A percentile compares a stretch with the other conserved stretches of the same genome.
Evolutionary conservation across 2,888 invertebrate genomes (phyloP).

Genomic region (Diadegma fenestrale): DNA sequence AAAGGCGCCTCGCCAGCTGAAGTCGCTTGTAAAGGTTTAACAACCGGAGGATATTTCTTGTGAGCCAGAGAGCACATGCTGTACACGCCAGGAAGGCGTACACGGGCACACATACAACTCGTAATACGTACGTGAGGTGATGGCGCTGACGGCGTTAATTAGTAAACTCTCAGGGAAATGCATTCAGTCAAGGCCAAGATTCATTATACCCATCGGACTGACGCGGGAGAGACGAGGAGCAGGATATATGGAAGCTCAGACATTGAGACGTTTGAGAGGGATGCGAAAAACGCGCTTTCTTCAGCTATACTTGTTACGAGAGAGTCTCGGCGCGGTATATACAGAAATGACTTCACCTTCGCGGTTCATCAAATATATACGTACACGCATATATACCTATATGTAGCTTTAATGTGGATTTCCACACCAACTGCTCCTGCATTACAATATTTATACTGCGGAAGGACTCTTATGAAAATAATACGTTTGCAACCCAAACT

Average conservation of each 20-base stretch:
- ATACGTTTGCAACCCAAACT: constrained; percentile 65
- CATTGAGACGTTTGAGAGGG: constrained; percentile 59
- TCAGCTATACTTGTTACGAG: constrained; percentile 61
- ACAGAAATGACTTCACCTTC: constrained; percentile 60
- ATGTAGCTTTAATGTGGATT: background rate
- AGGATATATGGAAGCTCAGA: constrained; percentile 44
- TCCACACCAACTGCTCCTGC: constrained; percentile 22
- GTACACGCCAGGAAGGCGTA: constrained; percentile 15
- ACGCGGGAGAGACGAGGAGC: constrained; percentile 32
- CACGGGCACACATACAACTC: constrained; percentile 37
- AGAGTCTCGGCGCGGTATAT: constrained; percentile 21
- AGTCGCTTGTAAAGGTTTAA: constrained; percentile 51
- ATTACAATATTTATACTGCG: constrained; percentile 44
- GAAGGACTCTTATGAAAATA: constrained; percentile 46
- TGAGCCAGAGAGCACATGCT: constrained; percentile 11
- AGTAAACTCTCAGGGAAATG: constrained; percentile 68
- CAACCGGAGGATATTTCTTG: constrained; percentile 65
- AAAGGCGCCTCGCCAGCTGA: constrained; percentile 40
- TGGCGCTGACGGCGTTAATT: constrained; percentile 69
- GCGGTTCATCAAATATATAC: constrained; percentile 51
- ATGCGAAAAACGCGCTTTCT: constrained; percentile 55
- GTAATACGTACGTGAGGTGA: constrained; percentile 64
- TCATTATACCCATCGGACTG: constrained; percentile 60
- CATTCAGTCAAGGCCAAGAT: constrained; percentile 69
- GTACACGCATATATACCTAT: background rate